Conservation (phyloP, 2,797 vertebrate species). For the Amblyopsis hoosieri region DNA sequence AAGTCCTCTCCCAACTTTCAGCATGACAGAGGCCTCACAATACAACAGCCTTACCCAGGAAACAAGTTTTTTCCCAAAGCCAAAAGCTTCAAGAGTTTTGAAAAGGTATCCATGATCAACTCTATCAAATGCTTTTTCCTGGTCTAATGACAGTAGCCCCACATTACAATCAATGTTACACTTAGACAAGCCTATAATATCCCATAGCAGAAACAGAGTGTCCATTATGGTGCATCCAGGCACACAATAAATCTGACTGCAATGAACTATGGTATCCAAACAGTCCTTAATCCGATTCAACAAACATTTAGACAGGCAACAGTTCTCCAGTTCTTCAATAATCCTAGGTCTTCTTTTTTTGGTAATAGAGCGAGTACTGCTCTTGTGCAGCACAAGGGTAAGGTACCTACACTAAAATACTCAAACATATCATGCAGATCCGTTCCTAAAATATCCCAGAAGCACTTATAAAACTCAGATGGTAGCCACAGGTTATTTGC, state of each 20-base stretch:
- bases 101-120: background rate
- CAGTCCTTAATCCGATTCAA: constrained; percentile 2
- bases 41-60: too few species aligned
- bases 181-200: too few species aligned
- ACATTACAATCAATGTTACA: too few species aligned
- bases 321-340: constrained; percentile 1
- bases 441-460: constrained; percentile 1
- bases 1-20: too few species aligned
- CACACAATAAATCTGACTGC: background rate
- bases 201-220: too few species aligned
- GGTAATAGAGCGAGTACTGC: background rate
- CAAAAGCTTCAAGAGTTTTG: constrained; percentile 2
- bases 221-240: background rate
- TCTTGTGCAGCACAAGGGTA: background rate
- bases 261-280: background rate
- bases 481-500: constrained; percentile 5
- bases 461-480: background rate
- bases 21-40: too few species aligned
- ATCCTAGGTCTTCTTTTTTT: constrained; percentile 2
- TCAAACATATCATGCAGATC: background rate
- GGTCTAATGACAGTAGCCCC: background rate
- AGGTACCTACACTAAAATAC: too few species aligned
- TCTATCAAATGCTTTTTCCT: constrained; percentile 12
- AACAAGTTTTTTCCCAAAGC: too few species aligned
- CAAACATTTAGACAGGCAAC: background rate